Conservation (phyloP, 2,888 invertebrate genomes). For the Ommatoiulus sabulosus region DNA sequence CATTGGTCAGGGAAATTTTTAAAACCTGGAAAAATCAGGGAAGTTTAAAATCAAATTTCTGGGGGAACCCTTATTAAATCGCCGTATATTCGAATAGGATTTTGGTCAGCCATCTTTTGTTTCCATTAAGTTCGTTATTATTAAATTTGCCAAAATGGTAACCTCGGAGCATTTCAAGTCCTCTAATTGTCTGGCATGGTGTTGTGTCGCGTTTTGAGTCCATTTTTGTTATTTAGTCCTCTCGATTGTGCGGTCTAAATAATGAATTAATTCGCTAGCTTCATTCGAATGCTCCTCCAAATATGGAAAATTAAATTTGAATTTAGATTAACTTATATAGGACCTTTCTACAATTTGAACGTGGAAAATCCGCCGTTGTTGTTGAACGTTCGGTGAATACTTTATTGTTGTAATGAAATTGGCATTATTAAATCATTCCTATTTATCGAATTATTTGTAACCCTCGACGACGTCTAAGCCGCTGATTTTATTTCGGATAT, state of each 20-base stretch:
- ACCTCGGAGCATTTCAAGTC: too few relatives aligned
- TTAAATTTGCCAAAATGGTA: too few relatives aligned
- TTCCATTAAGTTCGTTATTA: too few relatives aligned
- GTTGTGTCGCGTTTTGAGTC: too few relatives aligned
- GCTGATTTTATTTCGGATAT: background rate
- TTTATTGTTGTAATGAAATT: background rate
- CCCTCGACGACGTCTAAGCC: background rate
- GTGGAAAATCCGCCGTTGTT: background rate
- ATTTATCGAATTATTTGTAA: background rate
- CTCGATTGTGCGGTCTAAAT: background rate
- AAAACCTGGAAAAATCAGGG: too few relatives aligned
- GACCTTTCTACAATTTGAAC: background rate
- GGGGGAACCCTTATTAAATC: too few relatives aligned
- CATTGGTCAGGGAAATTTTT: too few relatives aligned
- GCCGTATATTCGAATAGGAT: too few relatives aligned
- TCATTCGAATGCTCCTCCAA: background rate
- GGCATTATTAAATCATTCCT: background rate
- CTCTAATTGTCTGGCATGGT: too few relatives aligned
- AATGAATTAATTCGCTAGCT: background rate
- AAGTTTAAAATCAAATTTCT: too few relatives aligned
- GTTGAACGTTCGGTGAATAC: background rate
- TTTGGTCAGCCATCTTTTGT: too few relatives aligned
- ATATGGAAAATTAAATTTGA: constrained; percentile 13
- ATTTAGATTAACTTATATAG: background rate
- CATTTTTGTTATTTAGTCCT: too few relatives aligned